Base-by-base conservation (phyloP, 2,797 vertebrate species). In the Oreortyx pictus region DNA sequence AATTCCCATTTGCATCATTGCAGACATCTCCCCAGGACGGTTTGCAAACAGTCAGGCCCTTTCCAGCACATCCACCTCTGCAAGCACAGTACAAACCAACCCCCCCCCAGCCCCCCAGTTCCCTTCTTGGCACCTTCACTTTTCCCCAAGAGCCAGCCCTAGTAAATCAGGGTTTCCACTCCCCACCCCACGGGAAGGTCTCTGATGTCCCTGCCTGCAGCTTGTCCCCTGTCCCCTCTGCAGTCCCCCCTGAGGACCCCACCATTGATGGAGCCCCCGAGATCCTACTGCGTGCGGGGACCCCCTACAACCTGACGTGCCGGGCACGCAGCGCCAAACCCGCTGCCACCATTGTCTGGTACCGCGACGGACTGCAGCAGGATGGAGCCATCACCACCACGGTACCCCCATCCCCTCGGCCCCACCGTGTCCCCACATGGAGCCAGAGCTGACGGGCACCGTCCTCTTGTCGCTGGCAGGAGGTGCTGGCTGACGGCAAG, bases 211-310 rank as follows among this genome's bases (percentile, higher is more conserved):
- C 59, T 5, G 18, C 56, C n/a, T 33, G 56, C 60, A 29, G 37
- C 27, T 41, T 25, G 12, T 50, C 35, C 50, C 49, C 33, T 47
- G 20, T 64, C 47, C 62, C 70, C 29, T 33, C 24, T 3, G 14
- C 96, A 99, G 99, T 99, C 75, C 99, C 99, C 37, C 99, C 99
- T 0, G 98, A 99, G 85, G 98, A 99, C 92, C 99, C 98, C 5
- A 97, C 98, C 86, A 98, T 99, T 5, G 98, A 99, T 1, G 98
- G 98, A 1, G 97, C 98, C 78, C 98, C 98, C 0, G 98, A 99
- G 96, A 98, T 99, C 62, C 97, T 99, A 92, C 97, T 99, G 90
- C 98, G 98, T 35, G 99, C 99, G 0, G 98, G 98, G n/a, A 98
- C 96, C 0, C 98, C 98, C 0, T 97, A 98, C 97, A 99, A 99